These are phyloP conservation scores for Fopius arisanus DNA, from an alignment of 1,140 invertebrate genomes.

Conservation along the genomic window DNA sequence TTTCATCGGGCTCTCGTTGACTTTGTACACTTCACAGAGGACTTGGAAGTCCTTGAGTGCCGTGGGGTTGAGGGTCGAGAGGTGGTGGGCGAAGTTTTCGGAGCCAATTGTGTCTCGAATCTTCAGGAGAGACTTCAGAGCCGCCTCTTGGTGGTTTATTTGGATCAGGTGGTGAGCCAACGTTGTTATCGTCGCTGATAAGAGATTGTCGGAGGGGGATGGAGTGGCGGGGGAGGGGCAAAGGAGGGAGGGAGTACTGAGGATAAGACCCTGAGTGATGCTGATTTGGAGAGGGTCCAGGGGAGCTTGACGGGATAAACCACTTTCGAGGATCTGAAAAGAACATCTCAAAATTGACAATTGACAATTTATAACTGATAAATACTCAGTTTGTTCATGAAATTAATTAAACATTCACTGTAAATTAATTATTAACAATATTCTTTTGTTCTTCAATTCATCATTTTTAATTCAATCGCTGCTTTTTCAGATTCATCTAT, in stretches of 20 bases:
- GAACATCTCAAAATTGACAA: background rate
- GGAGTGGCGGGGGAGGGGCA: slow-evolving; percentile 57
- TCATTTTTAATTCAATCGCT: no score
- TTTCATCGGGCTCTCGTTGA: slow-evolving; percentile 50
- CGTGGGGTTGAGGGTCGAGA: slow-evolving; percentile 63
- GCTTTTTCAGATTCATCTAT: no score
- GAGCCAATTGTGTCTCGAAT: slow-evolving; percentile 72
- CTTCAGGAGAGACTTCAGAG: slow-evolving; percentile 72
- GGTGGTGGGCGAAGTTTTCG: slow-evolving; percentile 69
- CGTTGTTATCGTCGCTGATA: slow-evolving; percentile 65
- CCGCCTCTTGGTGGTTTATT: slow-evolving; percentile 73
- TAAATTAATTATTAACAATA: no score
- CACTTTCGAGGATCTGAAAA: slow-evolving; percentile 71
- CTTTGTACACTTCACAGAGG: slow-evolving; percentile 73
- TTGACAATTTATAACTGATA: background rate
- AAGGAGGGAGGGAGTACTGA: slow-evolving; percentile 73
- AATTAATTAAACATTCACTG: no score
- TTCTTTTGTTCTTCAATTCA: no score
- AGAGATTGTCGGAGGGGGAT: slow-evolving; percentile 56
- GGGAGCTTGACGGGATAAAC: slow-evolving; percentile 68
- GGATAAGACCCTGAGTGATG: slow-evolving; percentile 72
- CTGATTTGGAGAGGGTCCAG: slow-evolving; percentile 69
- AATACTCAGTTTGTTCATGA: no score
- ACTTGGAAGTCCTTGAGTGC: slow-evolving; percentile 72
- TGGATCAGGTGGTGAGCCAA: slow-evolving; percentile 74